Evolutionary conservation across 2,888 invertebrate genomes (phyloP), one percentile per base, ranked within the genome.

Genomic region (Meta bourneti): DNA sequence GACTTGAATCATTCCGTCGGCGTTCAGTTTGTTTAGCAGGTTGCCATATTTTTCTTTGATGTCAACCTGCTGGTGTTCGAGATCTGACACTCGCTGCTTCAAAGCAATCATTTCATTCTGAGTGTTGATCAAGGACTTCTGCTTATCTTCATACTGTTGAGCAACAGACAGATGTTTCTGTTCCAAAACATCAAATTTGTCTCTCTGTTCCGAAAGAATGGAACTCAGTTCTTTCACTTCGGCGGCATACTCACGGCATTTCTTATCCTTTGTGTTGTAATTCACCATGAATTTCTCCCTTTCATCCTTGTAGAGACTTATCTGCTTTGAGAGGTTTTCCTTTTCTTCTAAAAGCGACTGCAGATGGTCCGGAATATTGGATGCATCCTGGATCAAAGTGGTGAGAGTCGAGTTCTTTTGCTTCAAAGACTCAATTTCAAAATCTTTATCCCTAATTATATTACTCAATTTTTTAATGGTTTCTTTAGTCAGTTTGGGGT

Each of bases 251-350:
- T 97, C 96, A 52, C 97, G 95, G 94, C 97, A 97, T 95, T 98
- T 98, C 91, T 97, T 96, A 94, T 98, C 98, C 95, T 98, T 98
- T 89, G 96, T 95, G 94, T 97, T 97, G 0, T 98, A 94, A 34
- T 94, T 94, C 6, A 93, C 93, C 34, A 95, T 94, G 93, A 95
- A 94, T 93, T 95, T 95, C 77, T 95, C 95, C 61, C 95, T 93
- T 93, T 95, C 95, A 6, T 93, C 92, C 87, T 94, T 94, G 52
- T 94, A 96, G 19, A 97, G 96, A n/a, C 97, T 95, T 94, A 98
- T 96, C 75, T 96, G 96, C 94, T 97, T 96, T 94, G 97, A 96
- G 8, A 95, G 95, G 78, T 95, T 95, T 90, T 95, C 94, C 72
- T 94, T 94, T 88, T 95, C 94, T 77, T 94, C 93, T 92, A 94